These are phyloP conservation scores for Falcaria lacertinaria DNA, from an alignment of 2,888 invertebrate genomes.

Conservation along the genomic window DNA sequence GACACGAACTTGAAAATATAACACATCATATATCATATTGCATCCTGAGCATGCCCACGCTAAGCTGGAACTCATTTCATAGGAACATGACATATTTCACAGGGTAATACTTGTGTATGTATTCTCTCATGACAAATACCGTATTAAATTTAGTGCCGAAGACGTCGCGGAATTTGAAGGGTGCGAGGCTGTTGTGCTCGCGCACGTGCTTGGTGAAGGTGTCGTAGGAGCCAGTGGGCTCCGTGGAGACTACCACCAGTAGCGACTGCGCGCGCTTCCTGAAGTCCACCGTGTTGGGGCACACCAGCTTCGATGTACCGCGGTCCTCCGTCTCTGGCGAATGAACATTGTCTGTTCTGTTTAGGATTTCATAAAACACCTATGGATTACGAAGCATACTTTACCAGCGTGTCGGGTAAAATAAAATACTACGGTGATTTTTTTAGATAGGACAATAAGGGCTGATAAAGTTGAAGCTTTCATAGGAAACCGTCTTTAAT, in stretches of 20 bases:
- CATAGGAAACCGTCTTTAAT: too few species aligned
- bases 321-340: slow-evolving; percentile 61
- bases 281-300: slow-evolving; percentile 80
- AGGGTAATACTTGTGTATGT: too few species aligned
- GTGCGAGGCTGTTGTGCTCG: slow-evolving; percentile 86
- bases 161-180: slow-evolving; percentile 87
- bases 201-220: slow-evolving; percentile 90
- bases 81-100: too few species aligned
- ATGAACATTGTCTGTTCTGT: background rate
- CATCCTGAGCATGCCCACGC: too few species aligned
- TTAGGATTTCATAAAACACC: too few species aligned
- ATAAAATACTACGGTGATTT: too few species aligned
- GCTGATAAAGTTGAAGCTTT: too few species aligned
- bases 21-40: background rate
- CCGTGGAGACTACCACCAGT: slow-evolving; percentile 93
- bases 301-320: slow-evolving; percentile 68
- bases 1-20: slow-evolving; percentile 84
- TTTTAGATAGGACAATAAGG: too few species aligned
- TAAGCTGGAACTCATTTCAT: too few species aligned
- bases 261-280: slow-evolving; percentile 88
- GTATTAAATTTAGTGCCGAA: slow-evolving; percentile 75
- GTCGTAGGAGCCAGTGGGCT: slow-evolving; percentile 86
- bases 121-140: slow-evolving; percentile 45
- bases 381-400: too few species aligned
- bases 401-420: too few species aligned